Evolutionary conservation across 1,140 invertebrate species (phyloP).

Genomic region (Halesus radiatus): DNA sequence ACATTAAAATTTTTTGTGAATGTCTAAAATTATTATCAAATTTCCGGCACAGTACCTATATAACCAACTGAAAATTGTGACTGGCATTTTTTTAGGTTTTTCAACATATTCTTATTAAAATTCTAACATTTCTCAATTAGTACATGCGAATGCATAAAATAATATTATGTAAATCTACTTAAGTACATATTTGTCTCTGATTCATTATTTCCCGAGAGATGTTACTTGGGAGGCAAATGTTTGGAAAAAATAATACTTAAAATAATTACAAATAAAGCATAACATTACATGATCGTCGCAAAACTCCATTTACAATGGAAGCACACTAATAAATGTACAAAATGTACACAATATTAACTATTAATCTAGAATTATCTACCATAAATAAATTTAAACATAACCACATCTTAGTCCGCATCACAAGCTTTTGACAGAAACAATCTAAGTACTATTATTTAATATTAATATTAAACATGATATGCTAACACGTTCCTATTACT

Average conservation of each 20-base stretch:
- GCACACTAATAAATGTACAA: constrained; percentile 24
- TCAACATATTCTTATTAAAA: background rate
- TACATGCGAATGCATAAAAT: constrained; percentile 18
- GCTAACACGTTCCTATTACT: constrained; percentile 33
- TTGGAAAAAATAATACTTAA: constrained; percentile 25
- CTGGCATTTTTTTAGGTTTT: background rate
- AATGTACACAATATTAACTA: constrained; percentile 23
- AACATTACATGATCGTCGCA: background rate
- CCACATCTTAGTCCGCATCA: constrained; percentile 32
- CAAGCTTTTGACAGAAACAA: constrained; percentile 39
- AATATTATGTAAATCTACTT: background rate
- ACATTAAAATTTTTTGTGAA: background rate
- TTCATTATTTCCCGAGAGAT: background rate
- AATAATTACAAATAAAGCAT: constrained; percentile 22
- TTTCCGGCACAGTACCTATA: background rate
- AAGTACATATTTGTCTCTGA: constrained; percentile 14
- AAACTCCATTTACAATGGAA: constrained; percentile 40
- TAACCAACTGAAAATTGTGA: background rate
- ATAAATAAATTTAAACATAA: constrained; percentile 44
- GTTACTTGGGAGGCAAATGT: background rate
- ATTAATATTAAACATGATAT: constrained; percentile 26
- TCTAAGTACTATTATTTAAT: background rate
- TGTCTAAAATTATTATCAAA: background rate
- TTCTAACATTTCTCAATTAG: constrained; percentile 8
- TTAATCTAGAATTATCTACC: constrained; percentile 31